Evolutionary conservation across 2,113 vertebrate species (phyloP), one percentile per base, ranked within the genome.

Genomic region (Pterophyllum scalare): DNA sequence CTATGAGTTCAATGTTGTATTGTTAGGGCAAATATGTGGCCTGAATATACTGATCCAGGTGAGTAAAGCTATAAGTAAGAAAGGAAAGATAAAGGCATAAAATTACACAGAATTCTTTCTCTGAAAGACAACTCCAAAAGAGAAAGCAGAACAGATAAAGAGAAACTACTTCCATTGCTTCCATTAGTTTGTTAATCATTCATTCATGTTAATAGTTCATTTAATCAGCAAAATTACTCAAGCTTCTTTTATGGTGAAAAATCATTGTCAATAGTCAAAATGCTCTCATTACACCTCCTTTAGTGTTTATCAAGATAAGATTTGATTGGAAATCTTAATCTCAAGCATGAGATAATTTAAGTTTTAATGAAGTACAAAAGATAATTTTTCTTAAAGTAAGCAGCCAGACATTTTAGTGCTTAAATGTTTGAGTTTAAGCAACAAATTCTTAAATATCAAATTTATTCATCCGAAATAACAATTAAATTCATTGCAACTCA

Each of bases 181-280:
- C 77, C 13, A 14, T 59, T 28, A 31, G 77, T 70, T 84, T 77
- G 35, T 20, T 82, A 78, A 83, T 80, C 72, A 78, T 59, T n/a
- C n/a, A n/a, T n/a, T n/a, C n/a, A n/a, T n/a, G n/a, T n/a, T n/a
- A n/a, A 20, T 5, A 28, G 28, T 58, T 17, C 35, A 60, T 79
- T 86, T 75, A 86, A 82, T 84, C 56, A 82, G 74, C 52, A 82
- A 82, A 72, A 79, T 43, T 7, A 6, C 38, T 40, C 3, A 56
- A 3, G 20, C 14, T 26, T 7, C 13, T 77, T 81, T 75, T 52
- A 70, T 75, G 75, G n/a, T 0, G 1, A 65, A 43, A 61, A 82
- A 70, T 61, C 9, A 64, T 38, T 59, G 33, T 40, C 19, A 77
- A 59, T 33, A 31, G 60, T 80, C 13, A 35, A 80, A 79, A 79